phyloP scores from a whole-genome alignment of 2,888 invertebrate species.

The Rhagonycha fulva region DNA sequence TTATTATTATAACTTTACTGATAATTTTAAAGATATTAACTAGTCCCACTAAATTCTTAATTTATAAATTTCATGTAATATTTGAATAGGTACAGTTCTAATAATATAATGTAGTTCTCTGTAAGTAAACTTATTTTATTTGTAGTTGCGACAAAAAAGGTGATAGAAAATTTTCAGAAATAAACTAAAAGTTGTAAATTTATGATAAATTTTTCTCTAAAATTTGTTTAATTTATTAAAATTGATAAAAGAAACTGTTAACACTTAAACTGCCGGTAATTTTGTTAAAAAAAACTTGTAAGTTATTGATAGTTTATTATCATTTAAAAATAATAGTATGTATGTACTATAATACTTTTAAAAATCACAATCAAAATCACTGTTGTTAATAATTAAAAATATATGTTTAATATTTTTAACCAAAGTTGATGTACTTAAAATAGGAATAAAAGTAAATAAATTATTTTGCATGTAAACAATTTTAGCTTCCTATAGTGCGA shows the following conservation, averaged over 20 bases:
- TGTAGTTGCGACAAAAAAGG: not conserved
- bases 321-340: no score
- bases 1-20: not conserved
- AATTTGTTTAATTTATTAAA: no score
- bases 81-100: no score
- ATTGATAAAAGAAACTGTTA: no score
- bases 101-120: no score
- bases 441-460: not conserved
- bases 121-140: not conserved
- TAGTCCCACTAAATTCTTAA: not conserved
- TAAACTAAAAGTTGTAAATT: not conserved
- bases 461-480: not conserved
- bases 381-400: not conserved
- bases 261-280: no score
- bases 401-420: not conserved
- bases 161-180: not conserved
- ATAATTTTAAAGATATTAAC: not conserved
- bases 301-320: no score
- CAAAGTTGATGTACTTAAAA: not conserved
- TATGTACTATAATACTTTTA: no score
- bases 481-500: not conserved
- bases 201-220: not conserved
- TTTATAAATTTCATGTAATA: not conserved
- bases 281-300: no score
- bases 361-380: no score